Base-by-base conservation (phyloP, 2,888 invertebrate species). In the Drosophila peninsularis region DNA sequence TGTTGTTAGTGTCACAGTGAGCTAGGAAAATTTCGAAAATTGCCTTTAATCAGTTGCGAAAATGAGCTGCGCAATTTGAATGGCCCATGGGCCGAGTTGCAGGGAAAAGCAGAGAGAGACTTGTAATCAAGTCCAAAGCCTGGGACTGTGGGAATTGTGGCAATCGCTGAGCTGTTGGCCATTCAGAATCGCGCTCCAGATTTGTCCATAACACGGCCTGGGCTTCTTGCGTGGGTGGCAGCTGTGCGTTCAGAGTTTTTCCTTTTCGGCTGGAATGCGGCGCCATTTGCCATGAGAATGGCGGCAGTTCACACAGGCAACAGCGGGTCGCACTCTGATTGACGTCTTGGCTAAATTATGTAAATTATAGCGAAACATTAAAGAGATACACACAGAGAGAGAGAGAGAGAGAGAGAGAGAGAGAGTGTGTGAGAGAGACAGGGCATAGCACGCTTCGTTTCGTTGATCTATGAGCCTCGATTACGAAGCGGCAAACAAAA, bases 21-120 rank as follows among this genome's bases (percentile, higher is more conserved):
- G 67, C 63, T 72, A 47, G 66, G 78, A 75, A 81, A 84, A 78
- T 82, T 81, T 72, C 66, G 71, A 85, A 89, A 86, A 86, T 86
- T 86, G 72, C 85, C 73, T 84, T 84, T 88, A 89, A 86, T 86
- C 86, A 86, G 84, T 79, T 79, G 76, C 75, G 75, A 87, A 89
- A 85, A 80, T 89, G 83, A 86, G 83, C 73, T 79, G 68, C 61
- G 68, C 83, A 86, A 86, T 84, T 84, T 75, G 70, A 69, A 63
- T 71, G 39, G 63, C 70, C 76, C 54, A 64, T 77, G 72, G 67
- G 58, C 49, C 66, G 50, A 63, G 52, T 19, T 42, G 37, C 39
- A 67, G 17, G 24, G 11, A 9, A 17, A 11, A 11, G 19, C 32
- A 47, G 9, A 14, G 34, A 50, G 27, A 32, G 14, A 50, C 24